Conservation (phyloP, 2,113 vertebrate species). For the Conger conger region DNA sequence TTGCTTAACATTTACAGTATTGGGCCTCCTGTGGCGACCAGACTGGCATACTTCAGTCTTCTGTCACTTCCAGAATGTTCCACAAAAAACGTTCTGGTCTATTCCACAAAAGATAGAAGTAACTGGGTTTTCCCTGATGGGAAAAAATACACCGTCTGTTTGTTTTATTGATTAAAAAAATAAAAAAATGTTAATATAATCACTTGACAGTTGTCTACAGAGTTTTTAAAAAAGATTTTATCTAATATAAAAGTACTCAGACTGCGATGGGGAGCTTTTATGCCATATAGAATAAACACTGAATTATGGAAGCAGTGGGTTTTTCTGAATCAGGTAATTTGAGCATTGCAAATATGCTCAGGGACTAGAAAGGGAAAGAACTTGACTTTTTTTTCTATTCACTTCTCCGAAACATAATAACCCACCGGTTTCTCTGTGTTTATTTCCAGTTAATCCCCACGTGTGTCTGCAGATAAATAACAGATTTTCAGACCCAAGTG, state of each 20-base stretch:
- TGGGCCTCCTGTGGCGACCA: background rate
- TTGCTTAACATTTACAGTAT: background rate
- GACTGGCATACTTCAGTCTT: background rate
- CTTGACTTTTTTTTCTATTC: background rate
- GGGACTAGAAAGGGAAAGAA: background rate
- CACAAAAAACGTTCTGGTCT: background rate
- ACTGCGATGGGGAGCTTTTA: background rate
- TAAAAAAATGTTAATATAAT: too few species aligned
- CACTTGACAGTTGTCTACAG: background rate
- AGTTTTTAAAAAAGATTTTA: background rate
- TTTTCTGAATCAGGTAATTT: background rate
- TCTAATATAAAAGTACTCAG: too few species aligned
- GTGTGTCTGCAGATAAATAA: too few species aligned
- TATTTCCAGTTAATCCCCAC: too few species aligned
- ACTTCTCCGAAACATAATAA: too few species aligned
- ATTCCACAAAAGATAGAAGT: background rate
- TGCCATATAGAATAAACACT: background rate
- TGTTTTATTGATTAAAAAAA: too few species aligned
- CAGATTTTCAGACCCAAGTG: too few species aligned
- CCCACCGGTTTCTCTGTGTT: too few species aligned
- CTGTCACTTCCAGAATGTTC: background rate
- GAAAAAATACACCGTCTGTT: background rate
- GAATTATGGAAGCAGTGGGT: background rate
- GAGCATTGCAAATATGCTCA: background rate
- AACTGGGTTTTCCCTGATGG: background rate